Base-by-base conservation (phyloP, 2,797 vertebrate species). In the Geotrypetes seraphini region DNA sequence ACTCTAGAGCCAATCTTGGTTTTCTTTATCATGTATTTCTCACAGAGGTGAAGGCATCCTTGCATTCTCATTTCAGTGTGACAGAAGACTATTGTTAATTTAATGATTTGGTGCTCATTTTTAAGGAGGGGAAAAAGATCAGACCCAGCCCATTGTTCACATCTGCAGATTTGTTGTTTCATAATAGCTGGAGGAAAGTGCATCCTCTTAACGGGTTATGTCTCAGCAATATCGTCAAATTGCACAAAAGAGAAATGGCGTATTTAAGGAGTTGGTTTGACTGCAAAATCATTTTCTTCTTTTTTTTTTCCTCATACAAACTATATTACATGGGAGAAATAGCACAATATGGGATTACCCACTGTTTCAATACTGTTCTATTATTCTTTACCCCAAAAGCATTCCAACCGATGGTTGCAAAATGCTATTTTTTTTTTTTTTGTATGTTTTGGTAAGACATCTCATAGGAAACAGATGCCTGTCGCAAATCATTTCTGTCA, bases 391-490 rank as follows among this genome's bases (percentile, higher is more conserved):
- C 75, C 69, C 69, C 83, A 84, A 27, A 87, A 69, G 81, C 84
- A 86, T 90, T 85, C 66, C 82, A 86, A 84, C 79, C 78, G 36
- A 59, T 67, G 32, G 78, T 85, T 89, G 81, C 85, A 78, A 65
- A 80, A 89, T 87, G 84, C 84, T 87, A 84, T 87, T 86, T 66
- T n/a, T n/a, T n/a, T n/a, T n/a, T n/a, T 27, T 47, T 87, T 86
- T 66, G n/a, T n/a, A n/a, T n/a, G n/a, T n/a, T n/a, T n/a, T n/a
- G n/a, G 27, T 47, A 47, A 86, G 87, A 78, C 88, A 87, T 88
- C 84, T 79, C 48, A 61, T 69, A 66, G 74, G 69, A 85, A 74
- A 68, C 68, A 83, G 79, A 90, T 90, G 86, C 77, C 86, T 87
- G 85, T 86, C 81, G 85, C 79, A 73, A 71, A 71, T 54, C 57